Evolutionary conservation across 2,113 vertebrate genomes (phyloP).

Genomic region (Balaenoptera acutorostrata): DNA sequence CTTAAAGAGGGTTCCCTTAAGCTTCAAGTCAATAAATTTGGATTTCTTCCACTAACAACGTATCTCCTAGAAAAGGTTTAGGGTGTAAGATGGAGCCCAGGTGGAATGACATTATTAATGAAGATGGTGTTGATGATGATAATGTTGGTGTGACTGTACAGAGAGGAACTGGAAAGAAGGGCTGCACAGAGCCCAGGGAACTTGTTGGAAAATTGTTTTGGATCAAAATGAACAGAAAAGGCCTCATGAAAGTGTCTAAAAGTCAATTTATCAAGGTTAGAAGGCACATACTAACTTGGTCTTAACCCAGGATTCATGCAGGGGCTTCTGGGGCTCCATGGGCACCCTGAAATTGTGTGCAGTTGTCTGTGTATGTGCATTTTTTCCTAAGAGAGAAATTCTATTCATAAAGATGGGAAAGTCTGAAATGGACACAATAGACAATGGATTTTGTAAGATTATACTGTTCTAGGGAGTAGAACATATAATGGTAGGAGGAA

Average conservation of each 20-base stretch:
- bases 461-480: background rate
- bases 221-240: background rate
- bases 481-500: background rate
- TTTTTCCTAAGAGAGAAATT: background rate
- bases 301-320: background rate
- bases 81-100: background rate
- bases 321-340: background rate
- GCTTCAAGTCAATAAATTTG: background rate
- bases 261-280: background rate
- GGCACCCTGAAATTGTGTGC: background rate
- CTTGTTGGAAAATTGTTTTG: background rate
- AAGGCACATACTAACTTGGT: background rate
- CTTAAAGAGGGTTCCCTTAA: background rate
- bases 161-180: background rate
- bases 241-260: background rate
- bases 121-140: background rate
- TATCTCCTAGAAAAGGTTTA: background rate
- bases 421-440: background rate
- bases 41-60: background rate
- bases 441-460: background rate
- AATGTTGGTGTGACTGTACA: fast-evolving
- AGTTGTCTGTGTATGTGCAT: background rate
- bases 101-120: background rate
- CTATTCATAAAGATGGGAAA: background rate
- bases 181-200: background rate